Conservation (phyloP, 2,113 vertebrate species). For the Aplodontia rufa region DNA sequence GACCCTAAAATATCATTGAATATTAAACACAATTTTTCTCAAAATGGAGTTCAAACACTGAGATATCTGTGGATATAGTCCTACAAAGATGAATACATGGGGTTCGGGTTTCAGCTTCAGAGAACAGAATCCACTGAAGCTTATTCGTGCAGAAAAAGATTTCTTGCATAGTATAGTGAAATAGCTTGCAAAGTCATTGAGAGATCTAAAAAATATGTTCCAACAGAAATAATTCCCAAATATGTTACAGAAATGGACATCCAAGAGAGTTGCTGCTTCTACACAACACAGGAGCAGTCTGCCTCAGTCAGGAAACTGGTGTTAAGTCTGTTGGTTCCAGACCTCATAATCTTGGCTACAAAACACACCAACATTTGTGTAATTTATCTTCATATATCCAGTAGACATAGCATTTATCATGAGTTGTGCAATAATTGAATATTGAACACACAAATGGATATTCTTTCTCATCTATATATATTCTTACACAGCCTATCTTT, state of each 20-base stretch:
- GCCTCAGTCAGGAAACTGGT: not conserved
- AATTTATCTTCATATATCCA: not conserved
- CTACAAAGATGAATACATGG: not conserved
- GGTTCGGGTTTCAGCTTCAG: not conserved
- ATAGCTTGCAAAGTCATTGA: not conserved
- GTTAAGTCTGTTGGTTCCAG: not conserved
- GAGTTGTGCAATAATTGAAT: not conserved
- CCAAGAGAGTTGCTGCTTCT: not conserved
- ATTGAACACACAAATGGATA: not conserved
- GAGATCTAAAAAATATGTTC: not conserved
- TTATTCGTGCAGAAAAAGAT: not conserved
- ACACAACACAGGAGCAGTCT: accelerated
- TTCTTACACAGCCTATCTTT: not conserved
- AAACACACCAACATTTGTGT: too few species aligned
- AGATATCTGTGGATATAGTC: not conserved
- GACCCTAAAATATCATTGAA: not conserved
- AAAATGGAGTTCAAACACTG: not conserved
- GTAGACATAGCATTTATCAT: not conserved
- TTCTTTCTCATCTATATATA: not conserved
- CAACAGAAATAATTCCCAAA: not conserved
- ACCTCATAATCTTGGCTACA: too few species aligned
- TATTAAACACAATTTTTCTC: not conserved
- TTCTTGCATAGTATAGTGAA: not conserved
- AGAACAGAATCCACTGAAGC: not conserved
- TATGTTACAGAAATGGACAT: not conserved